Conservation (phyloP, 2,888 invertebrate genomes). For the Rhogogaster chlorosoma region DNA sequence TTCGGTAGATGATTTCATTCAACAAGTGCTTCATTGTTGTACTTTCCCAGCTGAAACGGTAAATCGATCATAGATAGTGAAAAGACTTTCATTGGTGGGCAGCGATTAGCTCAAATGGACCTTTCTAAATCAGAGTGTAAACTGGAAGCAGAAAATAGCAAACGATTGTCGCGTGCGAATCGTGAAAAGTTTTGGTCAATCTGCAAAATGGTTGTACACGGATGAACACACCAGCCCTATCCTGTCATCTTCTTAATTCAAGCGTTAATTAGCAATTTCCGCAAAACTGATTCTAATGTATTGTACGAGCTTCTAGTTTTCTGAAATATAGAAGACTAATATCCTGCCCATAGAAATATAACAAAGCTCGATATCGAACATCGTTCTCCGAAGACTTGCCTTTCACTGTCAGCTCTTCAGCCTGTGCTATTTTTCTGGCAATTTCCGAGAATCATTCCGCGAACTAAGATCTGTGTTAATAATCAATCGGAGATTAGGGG, state of each 20-base stretch:
- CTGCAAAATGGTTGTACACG: not conserved
- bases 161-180: not conserved
- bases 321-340: not conserved
- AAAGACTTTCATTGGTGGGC: not conserved
- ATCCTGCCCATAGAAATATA: not conserved
- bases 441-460: not conserved
- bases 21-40: not conserved
- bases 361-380: not conserved
- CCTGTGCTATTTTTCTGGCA: not conserved
- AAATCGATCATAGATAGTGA: not conserved
- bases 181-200: not conserved
- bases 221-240: not conserved
- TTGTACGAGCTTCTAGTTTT: not conserved
- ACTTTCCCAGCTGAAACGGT: not conserved
- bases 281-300: not conserved
- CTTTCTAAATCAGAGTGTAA: not conserved
- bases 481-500: not conserved
- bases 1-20: not conserved
- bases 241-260: not conserved
- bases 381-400: not conserved
- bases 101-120: not conserved
- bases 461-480: slow-evolving; percentile 4
- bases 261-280: not conserved
- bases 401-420: not conserved
- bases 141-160: not conserved